phyloP scores from a whole-genome alignment of 2,797 vertebrate genomes.

The Prunella strophiata region DNA sequence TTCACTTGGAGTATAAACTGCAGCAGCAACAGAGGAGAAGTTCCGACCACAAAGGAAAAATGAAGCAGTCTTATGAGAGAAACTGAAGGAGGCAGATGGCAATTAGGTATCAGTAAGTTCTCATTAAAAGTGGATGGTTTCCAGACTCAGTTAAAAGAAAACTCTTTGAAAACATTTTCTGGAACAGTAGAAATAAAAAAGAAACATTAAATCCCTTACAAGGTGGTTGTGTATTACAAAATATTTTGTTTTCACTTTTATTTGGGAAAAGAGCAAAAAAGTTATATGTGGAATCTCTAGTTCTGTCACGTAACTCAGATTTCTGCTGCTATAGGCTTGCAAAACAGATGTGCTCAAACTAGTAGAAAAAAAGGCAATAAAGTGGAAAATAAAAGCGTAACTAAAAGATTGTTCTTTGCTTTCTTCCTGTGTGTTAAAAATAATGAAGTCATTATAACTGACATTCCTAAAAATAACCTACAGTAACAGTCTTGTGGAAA shows the following conservation, averaged over 20 bases:
- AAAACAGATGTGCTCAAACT: not conserved
- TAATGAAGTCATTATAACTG: not conserved
- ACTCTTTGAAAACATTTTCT: not conserved
- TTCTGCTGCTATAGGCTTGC: not conserved
- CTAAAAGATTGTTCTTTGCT: not conserved
- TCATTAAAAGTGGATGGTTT: slow-evolving; percentile 37
- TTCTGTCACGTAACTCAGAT: not conserved
- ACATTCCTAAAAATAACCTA: not conserved
- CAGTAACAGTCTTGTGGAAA: not conserved
- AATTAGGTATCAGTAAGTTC: slow-evolving; percentile 35
- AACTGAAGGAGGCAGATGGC: slow-evolving; percentile 28
- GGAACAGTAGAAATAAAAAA: not conserved
- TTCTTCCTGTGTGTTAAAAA: slow-evolving; percentile 30
- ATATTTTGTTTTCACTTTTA: not conserved
- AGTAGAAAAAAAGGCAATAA: not conserved
- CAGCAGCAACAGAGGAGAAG: not conserved
- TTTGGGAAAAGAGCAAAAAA: not conserved
- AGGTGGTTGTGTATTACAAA: not conserved
- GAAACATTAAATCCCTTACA: not conserved
- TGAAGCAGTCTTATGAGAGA: not conserved
- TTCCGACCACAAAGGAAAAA: slow-evolving; percentile 26
- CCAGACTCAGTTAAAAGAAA: slow-evolving; percentile 9
- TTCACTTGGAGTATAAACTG: not conserved
- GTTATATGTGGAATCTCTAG: not conserved
- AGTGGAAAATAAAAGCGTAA: not conserved